Conservation (phyloP, 2,888 invertebrate species). For the Lissonota sp. region DNA sequence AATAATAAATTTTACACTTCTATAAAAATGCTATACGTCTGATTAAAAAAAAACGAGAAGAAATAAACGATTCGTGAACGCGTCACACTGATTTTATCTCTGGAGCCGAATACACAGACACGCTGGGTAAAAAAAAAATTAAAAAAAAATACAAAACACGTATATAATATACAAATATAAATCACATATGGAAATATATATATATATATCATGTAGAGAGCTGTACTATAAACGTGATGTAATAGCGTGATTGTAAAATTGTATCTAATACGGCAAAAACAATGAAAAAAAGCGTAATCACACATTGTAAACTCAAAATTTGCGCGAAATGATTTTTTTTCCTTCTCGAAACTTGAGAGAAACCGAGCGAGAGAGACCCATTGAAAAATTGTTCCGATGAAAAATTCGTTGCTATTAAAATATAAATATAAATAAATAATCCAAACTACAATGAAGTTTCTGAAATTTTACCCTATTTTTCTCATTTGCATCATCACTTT, state of each 20-base stretch:
- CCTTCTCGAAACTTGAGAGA: too few species aligned
- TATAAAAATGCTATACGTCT: slow-evolving; percentile 73
- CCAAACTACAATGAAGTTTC: too few species aligned
- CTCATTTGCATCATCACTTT: neutral
- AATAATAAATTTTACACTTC: slow-evolving; percentile 83
- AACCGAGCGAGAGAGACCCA: too few species aligned
- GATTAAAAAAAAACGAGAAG: slow-evolving; percentile 66
- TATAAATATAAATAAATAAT: too few species aligned
- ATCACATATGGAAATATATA: slow-evolving; percentile 32
- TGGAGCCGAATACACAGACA: slow-evolving; percentile 57
- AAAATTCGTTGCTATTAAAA: too few species aligned
- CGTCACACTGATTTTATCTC: slow-evolving; percentile 67
- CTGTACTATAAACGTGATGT: slow-evolving; percentile 40
- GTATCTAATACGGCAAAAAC: neutral
- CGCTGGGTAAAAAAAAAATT: neutral
- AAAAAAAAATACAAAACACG: slow-evolving; percentile 7
- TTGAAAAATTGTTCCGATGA: too few species aligned
- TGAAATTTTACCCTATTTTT: neutral
- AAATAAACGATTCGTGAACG: slow-evolving; percentile 53
- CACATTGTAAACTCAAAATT: too few species aligned
- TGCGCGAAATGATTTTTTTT: too few species aligned
- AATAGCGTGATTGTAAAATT: slow-evolving; percentile 37
- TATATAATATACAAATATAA: slow-evolving; percentile 40
- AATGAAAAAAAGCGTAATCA: too few species aligned
- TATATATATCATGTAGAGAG: slow-evolving; percentile 16